Evolutionary conservation across 2,888 invertebrate species (phyloP).

Genomic region (Mimumesa dahlbomi): DNA sequence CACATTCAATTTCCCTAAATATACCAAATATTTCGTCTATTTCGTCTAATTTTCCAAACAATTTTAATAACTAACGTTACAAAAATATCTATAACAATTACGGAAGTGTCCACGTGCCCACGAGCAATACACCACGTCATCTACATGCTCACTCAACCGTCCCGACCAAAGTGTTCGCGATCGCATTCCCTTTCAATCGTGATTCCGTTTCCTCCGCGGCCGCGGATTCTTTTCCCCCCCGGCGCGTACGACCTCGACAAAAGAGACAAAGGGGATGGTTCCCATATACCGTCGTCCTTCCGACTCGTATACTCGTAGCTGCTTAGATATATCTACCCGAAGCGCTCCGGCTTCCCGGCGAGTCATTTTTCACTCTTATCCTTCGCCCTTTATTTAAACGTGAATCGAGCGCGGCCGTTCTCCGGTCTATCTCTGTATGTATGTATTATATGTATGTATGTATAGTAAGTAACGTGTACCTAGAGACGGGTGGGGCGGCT

Average conservation of each 20-base stretch:
- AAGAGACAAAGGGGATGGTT: constrained; percentile 49
- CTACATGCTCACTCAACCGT: no score
- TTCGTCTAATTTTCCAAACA: no score
- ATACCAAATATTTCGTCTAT: no score
- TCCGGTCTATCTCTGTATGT: no score
- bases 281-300: constrained; percentile 32
- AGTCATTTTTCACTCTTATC: constrained; percentile 67
- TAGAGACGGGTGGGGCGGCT: constrained; percentile 7
- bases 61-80: no score
- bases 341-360: constrained; percentile 44
- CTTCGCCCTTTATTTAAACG: constrained; percentile 61
- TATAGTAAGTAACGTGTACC: constrained; percentile 25
- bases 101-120: no score
- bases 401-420: constrained; percentile 47
- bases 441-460: no score
- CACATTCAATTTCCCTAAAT: no score
- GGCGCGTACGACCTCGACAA: constrained; percentile 24
- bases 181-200: constrained; percentile 38
- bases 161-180: constrained; percentile 46
- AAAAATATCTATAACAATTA: no score
- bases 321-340: constrained; percentile 48
- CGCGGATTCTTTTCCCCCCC: constrained; percentile 30
- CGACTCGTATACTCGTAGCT: constrained; percentile 26
- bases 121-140: no score
- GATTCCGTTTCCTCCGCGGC: constrained; percentile 49